Evolutionary conservation across 2,113 vertebrate genomes (phyloP).

Genomic region (Erythrocercus mccallii): DNA sequence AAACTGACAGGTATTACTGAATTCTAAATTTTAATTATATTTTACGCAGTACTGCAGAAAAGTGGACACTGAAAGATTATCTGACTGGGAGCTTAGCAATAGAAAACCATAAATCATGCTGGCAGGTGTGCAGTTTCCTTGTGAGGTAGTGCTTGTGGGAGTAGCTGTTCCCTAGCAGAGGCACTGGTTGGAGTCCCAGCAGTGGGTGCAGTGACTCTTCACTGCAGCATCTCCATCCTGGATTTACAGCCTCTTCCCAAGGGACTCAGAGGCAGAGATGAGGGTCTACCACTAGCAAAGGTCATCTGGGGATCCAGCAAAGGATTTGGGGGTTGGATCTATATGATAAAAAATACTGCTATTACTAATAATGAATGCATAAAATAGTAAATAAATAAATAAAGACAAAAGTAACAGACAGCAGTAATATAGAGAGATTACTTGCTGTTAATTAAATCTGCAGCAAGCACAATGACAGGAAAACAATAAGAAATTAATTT

Average conservation of each 20-base stretch:
- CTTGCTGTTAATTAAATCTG: constrained; percentile 28
- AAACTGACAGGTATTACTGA: neutral
- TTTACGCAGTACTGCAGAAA: constrained; percentile 21
- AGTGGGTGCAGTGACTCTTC: neutral
- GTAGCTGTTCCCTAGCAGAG: constrained; percentile 15
- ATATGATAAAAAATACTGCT: neutral
- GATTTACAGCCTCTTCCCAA: neutral
- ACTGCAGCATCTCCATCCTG: neutral
- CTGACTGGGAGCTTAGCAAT: constrained; percentile 45
- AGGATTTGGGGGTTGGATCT: neutral
- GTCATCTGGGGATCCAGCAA: neutral
- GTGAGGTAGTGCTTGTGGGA: constrained; percentile 43
- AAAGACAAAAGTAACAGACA: neutral
- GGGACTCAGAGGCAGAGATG: neutral
- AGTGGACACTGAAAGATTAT: constrained; percentile 69
- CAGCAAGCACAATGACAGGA: neutral
- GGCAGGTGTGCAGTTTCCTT: constrained; percentile 69
- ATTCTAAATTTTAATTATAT: constrained; percentile 47
- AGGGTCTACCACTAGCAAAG: neutral
- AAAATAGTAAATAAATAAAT: neutral
- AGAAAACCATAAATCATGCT: constrained; percentile 74
- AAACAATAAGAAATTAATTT: constrained; percentile 47
- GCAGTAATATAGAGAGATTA: neutral
- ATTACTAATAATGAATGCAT: neutral
- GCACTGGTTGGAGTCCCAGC: neutral